phyloP scores from a whole-genome alignment of 2,113 vertebrate species.

The Heptranchias perlo region DNA sequence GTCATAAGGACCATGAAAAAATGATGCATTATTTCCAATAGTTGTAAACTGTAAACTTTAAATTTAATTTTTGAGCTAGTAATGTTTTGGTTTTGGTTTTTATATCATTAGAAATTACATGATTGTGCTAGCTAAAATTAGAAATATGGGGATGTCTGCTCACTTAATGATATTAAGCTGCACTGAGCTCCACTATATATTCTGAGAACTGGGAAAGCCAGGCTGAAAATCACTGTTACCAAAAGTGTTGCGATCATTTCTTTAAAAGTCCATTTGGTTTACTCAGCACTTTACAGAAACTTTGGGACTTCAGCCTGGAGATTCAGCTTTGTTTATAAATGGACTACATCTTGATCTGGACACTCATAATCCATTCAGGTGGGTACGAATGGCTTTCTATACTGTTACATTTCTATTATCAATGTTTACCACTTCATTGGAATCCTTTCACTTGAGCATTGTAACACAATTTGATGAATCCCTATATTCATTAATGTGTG shows the following conservation, averaged over 20 bases:
- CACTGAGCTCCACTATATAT: neutral
- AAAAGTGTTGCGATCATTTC: neutral
- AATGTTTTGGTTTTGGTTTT: neutral
- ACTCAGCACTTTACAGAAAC: conserved; percentile 71
- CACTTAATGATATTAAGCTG: neutral
- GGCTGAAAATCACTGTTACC: neutral
- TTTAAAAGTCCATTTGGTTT: conserved; percentile 41
- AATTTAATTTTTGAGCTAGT: neutral
- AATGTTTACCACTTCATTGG: neutral
- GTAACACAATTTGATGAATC: no score
- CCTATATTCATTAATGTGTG: neutral
- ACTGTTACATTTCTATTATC: neutral
- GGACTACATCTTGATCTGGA: conserved; percentile 80
- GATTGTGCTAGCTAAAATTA: neutral
- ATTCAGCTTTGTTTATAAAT: conserved; percentile 81
- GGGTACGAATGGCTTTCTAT: conserved; percentile 39
- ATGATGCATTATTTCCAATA: neutral
- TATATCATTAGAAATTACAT: neutral
- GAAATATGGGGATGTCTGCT: neutral
- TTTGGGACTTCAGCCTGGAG: conserved; percentile 79
- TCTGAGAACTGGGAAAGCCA: neutral
- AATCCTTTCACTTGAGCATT: neutral
- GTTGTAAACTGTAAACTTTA: neutral
- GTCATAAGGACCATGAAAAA: neutral
- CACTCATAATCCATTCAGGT: conserved; percentile 85